Evolutionary conservation across 2,113 vertebrate genomes (phyloP).

Genomic region (Coryphaenoides rupestris): DNA sequence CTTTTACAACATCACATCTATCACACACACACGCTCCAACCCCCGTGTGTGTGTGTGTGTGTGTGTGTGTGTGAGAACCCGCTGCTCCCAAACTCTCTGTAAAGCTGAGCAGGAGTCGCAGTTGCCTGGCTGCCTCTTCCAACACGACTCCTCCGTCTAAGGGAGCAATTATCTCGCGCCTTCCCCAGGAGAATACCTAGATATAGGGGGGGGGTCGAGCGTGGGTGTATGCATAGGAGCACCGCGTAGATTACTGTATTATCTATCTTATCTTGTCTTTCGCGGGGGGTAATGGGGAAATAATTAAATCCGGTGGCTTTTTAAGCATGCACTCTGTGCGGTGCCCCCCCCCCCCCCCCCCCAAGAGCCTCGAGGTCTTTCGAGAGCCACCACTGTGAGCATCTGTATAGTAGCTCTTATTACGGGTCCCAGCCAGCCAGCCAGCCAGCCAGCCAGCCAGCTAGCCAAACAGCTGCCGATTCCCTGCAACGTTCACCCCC

Average conservation of each 20-base stretch:
- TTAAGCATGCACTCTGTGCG: constrained; percentile 20
- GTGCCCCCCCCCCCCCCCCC: too few species aligned
- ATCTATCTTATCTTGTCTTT: constrained; percentile 19
- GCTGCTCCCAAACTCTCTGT: background rate
- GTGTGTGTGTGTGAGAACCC: too few species aligned
- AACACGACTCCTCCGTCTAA: background rate
- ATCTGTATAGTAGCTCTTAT: constrained; percentile 55
- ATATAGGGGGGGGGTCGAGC: too few species aligned
- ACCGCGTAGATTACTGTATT: constrained; percentile 21
- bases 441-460: constrained; percentile 50
- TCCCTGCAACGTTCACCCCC: constrained; percentile 31
- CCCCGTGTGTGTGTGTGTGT: too few species aligned
- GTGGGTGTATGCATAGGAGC: too few species aligned
- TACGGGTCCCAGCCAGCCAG: constrained; percentile 41
- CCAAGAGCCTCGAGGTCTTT: constrained; percentile 2
- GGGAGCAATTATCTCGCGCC: background rate
- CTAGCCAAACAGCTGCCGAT: constrained; percentile 52
- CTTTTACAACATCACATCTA: constrained; percentile 23
- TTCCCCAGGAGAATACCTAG: too few species aligned
- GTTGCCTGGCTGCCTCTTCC: background rate
- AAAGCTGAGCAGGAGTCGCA: background rate
- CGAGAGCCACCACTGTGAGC: constrained; percentile 16
- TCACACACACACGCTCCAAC: constrained; percentile 33
- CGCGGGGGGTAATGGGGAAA: constrained; percentile 20
- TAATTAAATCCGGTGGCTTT: constrained; percentile 25